Conservation (phyloP, 2,888 invertebrate species). For the Protodeltote pygarga region DNA sequence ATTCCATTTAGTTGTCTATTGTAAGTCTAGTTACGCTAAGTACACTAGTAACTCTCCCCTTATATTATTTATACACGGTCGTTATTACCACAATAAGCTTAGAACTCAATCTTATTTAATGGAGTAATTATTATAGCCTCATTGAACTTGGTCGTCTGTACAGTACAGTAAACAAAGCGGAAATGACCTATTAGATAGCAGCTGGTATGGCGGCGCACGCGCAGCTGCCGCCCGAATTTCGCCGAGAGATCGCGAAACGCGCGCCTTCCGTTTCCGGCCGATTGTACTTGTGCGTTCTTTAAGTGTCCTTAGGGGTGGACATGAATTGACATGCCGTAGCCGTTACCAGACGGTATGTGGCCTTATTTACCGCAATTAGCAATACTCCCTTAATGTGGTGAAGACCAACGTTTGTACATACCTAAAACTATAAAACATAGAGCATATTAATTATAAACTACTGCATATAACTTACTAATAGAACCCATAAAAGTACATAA, state of each 20-base stretch:
- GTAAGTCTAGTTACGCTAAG: conserved; percentile 23
- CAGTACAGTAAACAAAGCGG: conserved; percentile 70
- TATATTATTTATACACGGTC: conserved; percentile 23
- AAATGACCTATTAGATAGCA: conserved; percentile 83
- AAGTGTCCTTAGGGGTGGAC: conserved; percentile 66
- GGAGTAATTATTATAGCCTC: conserved; percentile 38
- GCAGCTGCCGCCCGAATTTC: conserved; percentile 84
- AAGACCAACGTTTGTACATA: no score
- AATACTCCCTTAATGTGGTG: no score
- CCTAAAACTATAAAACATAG: neutral
- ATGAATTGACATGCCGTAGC: conserved; percentile 65
- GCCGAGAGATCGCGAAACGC: conserved; percentile 84
- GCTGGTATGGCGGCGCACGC: conserved; percentile 70
- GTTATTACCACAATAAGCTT: conserved; percentile 19
- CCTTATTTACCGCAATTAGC: conserved; percentile 51
- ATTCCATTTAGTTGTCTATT: conserved; percentile 21
- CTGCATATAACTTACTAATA: no score
- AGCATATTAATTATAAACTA: neutral
- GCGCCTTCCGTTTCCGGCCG: conserved; percentile 85
- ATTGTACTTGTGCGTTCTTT: conserved; percentile 73
- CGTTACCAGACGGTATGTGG: conserved; percentile 23
- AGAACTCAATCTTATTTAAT: conserved; percentile 30
- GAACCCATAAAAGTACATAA: no score
- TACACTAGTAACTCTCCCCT: conserved; percentile 3
- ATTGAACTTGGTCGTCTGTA: conserved; percentile 43